These are phyloP conservation scores for Leucophenga maculata DNA, from an alignment of 2,888 invertebrate genomes.

Conservation along the genomic window DNA sequence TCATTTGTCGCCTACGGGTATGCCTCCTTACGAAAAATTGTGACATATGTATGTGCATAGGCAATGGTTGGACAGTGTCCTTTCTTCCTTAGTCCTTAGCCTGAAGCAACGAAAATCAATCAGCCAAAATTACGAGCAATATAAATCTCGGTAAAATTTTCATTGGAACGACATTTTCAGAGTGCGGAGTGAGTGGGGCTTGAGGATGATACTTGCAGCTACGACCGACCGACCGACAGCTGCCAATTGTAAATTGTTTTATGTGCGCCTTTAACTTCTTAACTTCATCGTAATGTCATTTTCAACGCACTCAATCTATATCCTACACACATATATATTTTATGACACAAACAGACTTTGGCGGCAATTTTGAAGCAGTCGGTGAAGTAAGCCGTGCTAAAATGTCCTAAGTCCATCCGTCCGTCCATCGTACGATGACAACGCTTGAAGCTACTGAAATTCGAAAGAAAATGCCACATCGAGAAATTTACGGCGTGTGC, in stretches of 20 bases:
- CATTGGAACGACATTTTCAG: not conserved
- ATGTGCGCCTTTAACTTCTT: conserved; percentile 46
- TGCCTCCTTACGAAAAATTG: no score
- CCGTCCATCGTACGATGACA: not conserved
- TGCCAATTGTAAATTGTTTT: conserved; percentile 61
- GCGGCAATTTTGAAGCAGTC: conserved; percentile 10
- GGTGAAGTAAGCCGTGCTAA: not conserved
- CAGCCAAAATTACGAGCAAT: conserved; percentile 14
- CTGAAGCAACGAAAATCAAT: conserved; percentile 11
- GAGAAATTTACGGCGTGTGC: conserved; percentile 5
- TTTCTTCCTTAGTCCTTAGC: no score
- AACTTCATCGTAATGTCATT: conserved; percentile 65
- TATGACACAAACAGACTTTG: conserved; percentile 60
- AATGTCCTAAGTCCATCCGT: not conserved
- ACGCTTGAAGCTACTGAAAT: not conserved
- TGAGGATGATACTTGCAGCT: no score
- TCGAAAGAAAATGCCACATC: not conserved
- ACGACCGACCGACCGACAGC: not conserved
- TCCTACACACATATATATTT: conserved; percentile 44
- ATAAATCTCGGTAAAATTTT: conserved; percentile 18
- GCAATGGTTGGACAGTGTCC: no score
- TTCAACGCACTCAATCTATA: conserved; percentile 30
- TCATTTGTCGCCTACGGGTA: conserved; percentile 19
- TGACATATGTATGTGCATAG: no score
- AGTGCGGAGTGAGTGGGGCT: no score